Evolutionary conservation across 2,888 invertebrate species (phyloP).

Genomic region (Liopterus haemorrhoidalis): DNA sequence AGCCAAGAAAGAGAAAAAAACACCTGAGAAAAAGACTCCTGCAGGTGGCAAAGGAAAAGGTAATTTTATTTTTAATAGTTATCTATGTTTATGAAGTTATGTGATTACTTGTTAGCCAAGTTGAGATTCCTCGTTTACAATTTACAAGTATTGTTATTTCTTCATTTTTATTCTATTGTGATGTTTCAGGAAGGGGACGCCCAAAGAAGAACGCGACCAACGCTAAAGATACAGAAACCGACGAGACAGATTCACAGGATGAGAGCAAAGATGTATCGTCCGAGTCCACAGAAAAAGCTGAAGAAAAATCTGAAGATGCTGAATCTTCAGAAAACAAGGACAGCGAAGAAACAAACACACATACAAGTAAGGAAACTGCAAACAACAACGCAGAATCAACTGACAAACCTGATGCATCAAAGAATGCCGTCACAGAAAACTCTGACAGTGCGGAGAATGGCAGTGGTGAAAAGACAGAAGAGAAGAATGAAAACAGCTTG

Average conservation of each 20-base stretch:
- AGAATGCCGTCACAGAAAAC: conserved; percentile 31
- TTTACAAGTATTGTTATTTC: no score
- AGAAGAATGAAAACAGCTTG: conserved; percentile 27
- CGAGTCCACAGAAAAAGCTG: conserved; percentile 32
- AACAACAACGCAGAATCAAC: conserved; percentile 38
- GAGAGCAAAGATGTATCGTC: conserved; percentile 39
- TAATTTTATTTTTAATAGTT: conserved; percentile 6
- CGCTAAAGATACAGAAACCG: conserved; percentile 34
- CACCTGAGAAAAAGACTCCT: conserved; percentile 38
- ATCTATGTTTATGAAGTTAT: no score
- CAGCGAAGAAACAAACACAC: conserved; percentile 20
- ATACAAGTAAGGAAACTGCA: conserved; percentile 36
- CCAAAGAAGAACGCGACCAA: conserved; percentile 39
- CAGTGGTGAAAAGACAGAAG: conserved; percentile 39
- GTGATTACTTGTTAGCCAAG: not conserved
- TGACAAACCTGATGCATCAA: conserved; percentile 23
- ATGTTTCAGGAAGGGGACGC: conserved; percentile 41
- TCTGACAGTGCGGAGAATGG: conserved; percentile 35
- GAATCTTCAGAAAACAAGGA: conserved; percentile 19
- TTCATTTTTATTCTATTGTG: conserved; percentile 11
- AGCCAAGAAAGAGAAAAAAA: conserved; percentile 49
- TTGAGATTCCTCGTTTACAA: no score
- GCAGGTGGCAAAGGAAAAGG: conserved; percentile 41
- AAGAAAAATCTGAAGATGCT: conserved; percentile 17
- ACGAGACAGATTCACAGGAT: conserved; percentile 41